phyloP scores from a whole-genome alignment of 2,113 vertebrate genomes.

The Gobiocypris rarus region DNA sequence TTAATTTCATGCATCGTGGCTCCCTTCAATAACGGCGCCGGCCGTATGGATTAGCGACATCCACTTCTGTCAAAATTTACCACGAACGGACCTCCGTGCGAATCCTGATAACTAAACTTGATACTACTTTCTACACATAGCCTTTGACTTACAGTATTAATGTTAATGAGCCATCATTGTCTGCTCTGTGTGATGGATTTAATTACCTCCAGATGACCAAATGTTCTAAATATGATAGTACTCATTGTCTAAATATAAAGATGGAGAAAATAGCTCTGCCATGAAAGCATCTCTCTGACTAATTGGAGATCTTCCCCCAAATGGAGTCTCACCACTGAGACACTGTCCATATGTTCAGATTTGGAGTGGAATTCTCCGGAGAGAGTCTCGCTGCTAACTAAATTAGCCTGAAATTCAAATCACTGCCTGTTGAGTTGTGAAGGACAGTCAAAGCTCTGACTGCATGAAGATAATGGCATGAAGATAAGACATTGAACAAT shows the following conservation, averaged over 20 bases:
- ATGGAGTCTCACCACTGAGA: conserved; percentile 17
- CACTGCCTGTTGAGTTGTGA: conserved; percentile 40
- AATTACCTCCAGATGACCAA: conserved; percentile 37
- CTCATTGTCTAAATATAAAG: conserved; percentile 47
- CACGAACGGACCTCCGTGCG: not conserved
- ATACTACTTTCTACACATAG: conserved; percentile 3
- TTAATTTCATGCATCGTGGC: conserved; percentile 59
- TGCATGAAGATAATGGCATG: not conserved
- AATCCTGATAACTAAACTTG: conserved; percentile 32
- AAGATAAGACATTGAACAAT: conserved; percentile 10
- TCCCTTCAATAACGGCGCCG: conserved; percentile 30
- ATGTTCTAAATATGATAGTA: conserved; percentile 35
- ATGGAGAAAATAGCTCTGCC: conserved; percentile 26
- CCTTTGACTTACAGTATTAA: conserved; percentile 1
- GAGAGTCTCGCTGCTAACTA: conserved; percentile 34
- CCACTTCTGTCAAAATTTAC: conserved; percentile 20
- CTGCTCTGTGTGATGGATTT: not conserved
- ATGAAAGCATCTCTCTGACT: conserved; percentile 36
- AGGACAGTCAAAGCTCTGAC: conserved; percentile 38
- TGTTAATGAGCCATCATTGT: conserved; percentile 29
- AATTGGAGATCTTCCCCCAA: conserved; percentile 48
- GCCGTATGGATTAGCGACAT: conserved; percentile 43
- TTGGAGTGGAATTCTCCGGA: conserved; percentile 35
- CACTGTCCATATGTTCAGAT: conserved; percentile 47
- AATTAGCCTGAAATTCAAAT: conserved; percentile 48